Percentiles rank a stretch among this genome's conserved stretches.
phyloP scores from a whole-genome alignment of 2,113 vertebrate genomes.

The Cyprinus carpio region DNA sequence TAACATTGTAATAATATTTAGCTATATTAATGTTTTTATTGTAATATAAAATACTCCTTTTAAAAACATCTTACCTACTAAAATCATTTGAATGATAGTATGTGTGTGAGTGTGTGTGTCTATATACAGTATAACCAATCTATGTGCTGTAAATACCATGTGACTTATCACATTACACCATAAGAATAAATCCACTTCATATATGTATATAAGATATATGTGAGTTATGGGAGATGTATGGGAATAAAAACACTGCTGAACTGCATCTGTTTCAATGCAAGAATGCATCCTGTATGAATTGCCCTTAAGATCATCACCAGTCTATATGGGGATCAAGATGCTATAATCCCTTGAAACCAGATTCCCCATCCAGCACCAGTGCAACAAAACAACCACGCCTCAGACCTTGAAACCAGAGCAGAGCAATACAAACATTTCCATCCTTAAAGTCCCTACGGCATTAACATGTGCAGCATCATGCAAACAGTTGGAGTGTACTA shows the following conservation, averaged over 20 bases:
- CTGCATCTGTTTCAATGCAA: not conserved
- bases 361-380: not conserved
- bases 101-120: too few species aligned
- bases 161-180: too few species aligned
- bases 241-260: not conserved
- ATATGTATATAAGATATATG: too few species aligned
- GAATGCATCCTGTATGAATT: not conserved
- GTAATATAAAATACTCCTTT: too few species aligned
- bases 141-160: too few species aligned
- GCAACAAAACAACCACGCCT: conserved; percentile 17
- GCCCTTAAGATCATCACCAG: not conserved
- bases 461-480: not conserved
- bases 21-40: not conserved
- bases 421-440: conserved; percentile 11
- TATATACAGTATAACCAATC: too few species aligned
- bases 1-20: too few species aligned
- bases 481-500: not conserved
- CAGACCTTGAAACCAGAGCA: conserved; percentile 24
- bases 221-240: too few species aligned
- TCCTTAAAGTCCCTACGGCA: not conserved
- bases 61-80: too few species aligned
- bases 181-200: too few species aligned
- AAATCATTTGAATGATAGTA: too few species aligned
- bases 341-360: conserved; percentile 13
- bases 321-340: conserved; percentile 12